Percentiles rank a stretch among this genome's conserved stretches.
These are phyloP conservation scores for Parthenolecanium corni DNA, from an alignment of 2,888 invertebrate species.

Conservation along the genomic window DNA sequence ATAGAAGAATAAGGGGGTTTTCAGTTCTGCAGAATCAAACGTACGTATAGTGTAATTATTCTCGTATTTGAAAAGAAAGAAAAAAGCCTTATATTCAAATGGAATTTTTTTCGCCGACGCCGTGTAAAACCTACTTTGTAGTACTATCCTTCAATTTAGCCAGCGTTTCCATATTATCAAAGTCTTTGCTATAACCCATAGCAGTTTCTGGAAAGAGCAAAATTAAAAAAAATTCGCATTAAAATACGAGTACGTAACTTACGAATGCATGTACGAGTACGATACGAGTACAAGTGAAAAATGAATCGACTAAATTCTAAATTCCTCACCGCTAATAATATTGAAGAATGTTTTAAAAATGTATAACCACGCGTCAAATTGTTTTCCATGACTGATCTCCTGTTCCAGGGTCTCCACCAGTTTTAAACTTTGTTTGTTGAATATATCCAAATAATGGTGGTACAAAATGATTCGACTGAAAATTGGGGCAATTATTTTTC, in stretches of 20 bases:
- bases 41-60: no score
- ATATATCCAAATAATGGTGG: slow-evolving; percentile 38
- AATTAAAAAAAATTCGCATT: no score
- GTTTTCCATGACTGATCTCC: slow-evolving; percentile 33
- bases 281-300: background rate
- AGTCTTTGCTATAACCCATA: slow-evolving; percentile 32
- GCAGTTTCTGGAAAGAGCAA: slow-evolving; percentile 32
- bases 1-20: no score
- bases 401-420: slow-evolving; percentile 37
- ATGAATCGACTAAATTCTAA: no score
- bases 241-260: background rate
- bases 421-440: slow-evolving; percentile 38
- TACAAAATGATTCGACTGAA: slow-evolving; percentile 42
- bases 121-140: slow-evolving; percentile 31
- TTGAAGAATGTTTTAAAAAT: slow-evolving; percentile 28
- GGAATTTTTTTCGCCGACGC: no score
- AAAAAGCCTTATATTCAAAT: no score
- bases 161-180: slow-evolving; percentile 29
- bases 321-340: background rate
- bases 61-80: no score
- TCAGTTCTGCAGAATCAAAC: no score
- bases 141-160: slow-evolving; percentile 32
- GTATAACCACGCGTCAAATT: slow-evolving; percentile 32
- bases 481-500: slow-evolving; percentile 42
- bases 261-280: background rate